Base-by-base conservation (phyloP, 2,113 vertebrate genomes). In the Opisthocomus hoazin region DNA sequence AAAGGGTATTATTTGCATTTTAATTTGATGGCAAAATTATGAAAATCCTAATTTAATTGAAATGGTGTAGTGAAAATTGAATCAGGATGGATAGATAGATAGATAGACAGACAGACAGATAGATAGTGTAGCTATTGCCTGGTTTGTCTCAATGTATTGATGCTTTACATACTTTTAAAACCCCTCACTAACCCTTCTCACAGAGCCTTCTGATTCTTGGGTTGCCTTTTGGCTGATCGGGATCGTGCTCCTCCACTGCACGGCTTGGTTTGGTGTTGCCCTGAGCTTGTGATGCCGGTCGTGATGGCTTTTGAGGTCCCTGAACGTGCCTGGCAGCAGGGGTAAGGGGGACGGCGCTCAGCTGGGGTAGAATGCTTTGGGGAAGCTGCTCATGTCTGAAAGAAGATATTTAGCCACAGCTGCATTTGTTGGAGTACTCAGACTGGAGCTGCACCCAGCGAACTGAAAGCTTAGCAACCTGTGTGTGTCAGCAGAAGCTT, bases 401-500 rank as follows among this genome's bases (percentile, higher is more conserved):
- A 53, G 39, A 61, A 61, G 58, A 21, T 76, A 34, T 80, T 90
- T 29, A 53, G 60, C 50, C 23, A 24, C 43, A 74, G 61, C 71
- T 90, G 79, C 71, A 93, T 86, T 95, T 86, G 46, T 66, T 90
- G 76, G 41, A 51, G 60, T 18, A 21, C 56, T 74, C 4, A 57
- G 89, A 71, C 61, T 46, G 61, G 61, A 78, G 87, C 75, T 86
- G 71, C 46, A 66, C 56, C 39, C 60, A 56, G 60, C 9, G 3
- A 90, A 68, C 2, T 4, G 76, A 58, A 71, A 74, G 64, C 69
- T 69, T 15, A 36, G 56, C 57, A 93, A 76, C 77, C 84, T 89
- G 53, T 73, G 66, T 43, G 39, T 78, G 84, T 92, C 92, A 89
- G 94, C 90, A 79, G 65, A 84, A 82, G 78, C 76, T 71, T 75